Evolutionary conservation across 1,140 invertebrate species (phyloP).

Genomic region (Branchinecta lynchi): DNA sequence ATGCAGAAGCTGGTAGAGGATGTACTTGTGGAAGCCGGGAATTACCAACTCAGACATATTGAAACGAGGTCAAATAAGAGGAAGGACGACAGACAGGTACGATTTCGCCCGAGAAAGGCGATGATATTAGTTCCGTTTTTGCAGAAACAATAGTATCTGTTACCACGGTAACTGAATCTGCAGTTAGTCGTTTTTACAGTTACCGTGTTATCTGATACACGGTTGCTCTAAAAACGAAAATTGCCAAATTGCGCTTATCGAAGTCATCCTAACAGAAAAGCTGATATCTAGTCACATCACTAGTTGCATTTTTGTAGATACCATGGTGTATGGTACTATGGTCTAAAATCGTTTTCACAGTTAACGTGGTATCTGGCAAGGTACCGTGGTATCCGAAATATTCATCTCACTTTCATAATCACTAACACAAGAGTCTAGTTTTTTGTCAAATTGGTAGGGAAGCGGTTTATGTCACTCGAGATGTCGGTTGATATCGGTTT

Average conservation of each 20-base stretch:
- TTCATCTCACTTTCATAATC: too few species aligned
- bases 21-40: not conserved
- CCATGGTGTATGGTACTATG: not conserved
- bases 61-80: not conserved
- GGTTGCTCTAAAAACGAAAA: too few species aligned
- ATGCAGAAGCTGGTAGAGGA: constrained; percentile 3
- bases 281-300: too few species aligned
- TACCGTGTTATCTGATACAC: too few species aligned
- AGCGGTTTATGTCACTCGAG: too few species aligned
- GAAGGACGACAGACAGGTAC: not conserved
- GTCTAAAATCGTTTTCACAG: not conserved
- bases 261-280: too few species aligned
- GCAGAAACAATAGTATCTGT: not conserved
- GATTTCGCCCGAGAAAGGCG: not conserved
- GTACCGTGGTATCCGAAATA: not conserved
- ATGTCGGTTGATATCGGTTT: too few species aligned
- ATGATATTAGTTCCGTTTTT: not conserved
- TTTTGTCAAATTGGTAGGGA: too few species aligned
- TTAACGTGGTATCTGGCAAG: not conserved
- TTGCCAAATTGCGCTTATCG: too few species aligned
- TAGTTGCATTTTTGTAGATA: not conserved
- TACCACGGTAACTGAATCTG: too few species aligned
- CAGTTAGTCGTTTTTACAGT: too few species aligned
- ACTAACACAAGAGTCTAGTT: too few species aligned
- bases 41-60: not conserved